Evolutionary conservation across 2,888 invertebrate species (phyloP), one percentile per base, ranked within the genome.

Genomic region (Molorchus minor): DNA sequence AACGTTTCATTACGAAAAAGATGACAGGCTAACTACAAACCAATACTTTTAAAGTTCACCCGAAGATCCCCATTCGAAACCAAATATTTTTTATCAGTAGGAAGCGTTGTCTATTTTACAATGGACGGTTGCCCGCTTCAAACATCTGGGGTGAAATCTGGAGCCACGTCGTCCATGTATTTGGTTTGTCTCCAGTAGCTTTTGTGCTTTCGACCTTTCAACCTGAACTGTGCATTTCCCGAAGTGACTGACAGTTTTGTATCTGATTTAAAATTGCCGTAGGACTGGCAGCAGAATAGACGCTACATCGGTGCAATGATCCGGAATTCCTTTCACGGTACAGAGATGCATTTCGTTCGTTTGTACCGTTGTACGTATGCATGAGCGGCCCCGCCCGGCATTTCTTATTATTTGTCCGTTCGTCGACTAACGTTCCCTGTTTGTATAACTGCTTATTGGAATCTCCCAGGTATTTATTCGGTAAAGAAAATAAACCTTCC

Each of bases 401-500:
- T n/a, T n/a, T 67, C 59, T 68, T 61, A 62, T 58, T 68, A 64
- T 68, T 68, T 68, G 65, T 65, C 62, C 60, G 41, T 51, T 62
- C 49, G n/a, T 62, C 43, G 46, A 41, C 58, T 47, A 53, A 47
- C 44, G 56, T 63, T 65, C 61, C 49, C 57, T 62, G 61, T 62
- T 55, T 61, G 53, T 63, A 43, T 30, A 43, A 56, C 29, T 56
- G 56, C 60, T 63, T 66, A 69, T 67, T 66, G 63, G 61, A 64
- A 64, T 63, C 53, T 63, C 61, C 51, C 59, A 59, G 62, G 66
- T 66, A 68, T 69, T 69, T 66, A 64, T 56, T 64, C 58, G 30
- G 47, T 36, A 47, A 47, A 35, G 47, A 36, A 47, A 47, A 47
- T 35, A 47, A 35, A 19, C 35, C 20, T 47, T 47, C 47, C 29